A percentile compares a stretch with the other conserved stretches of the same genome.
Evolutionary conservation across 2,888 invertebrate genomes (phyloP).

Genomic region (Eupithecia exiguata): DNA sequence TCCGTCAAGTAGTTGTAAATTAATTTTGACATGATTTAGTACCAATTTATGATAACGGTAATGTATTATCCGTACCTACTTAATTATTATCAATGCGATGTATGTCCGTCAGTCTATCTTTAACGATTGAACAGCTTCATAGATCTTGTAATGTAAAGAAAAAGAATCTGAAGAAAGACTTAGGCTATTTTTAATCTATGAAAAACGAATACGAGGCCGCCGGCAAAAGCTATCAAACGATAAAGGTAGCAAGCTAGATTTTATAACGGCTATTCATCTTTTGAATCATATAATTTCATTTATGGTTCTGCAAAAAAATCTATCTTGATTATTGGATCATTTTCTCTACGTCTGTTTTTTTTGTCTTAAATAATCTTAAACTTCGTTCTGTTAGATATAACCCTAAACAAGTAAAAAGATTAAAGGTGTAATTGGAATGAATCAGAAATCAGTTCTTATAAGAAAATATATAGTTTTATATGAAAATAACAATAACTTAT

Average conservation of each 20-base stretch:
- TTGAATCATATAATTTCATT: not conserved
- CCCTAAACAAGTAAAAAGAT: not conserved
- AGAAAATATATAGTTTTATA: too few species aligned
- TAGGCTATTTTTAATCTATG: not conserved
- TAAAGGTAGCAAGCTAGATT: not conserved
- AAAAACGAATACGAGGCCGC: not conserved
- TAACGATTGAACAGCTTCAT: not conserved
- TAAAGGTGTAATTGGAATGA: not conserved
- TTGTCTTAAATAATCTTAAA: not conserved
- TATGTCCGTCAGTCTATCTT: not conserved
- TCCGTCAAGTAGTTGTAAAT: not conserved
- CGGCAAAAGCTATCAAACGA: not conserved
- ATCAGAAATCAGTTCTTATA: not conserved
- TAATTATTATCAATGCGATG: not conserved
- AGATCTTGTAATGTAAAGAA: not conserved
- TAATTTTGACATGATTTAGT: not conserved
- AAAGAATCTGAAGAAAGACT: not conserved
- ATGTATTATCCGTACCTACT: not conserved
- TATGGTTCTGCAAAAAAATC: not conserved
- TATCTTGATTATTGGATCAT: not conserved
- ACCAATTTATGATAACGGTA: not conserved
- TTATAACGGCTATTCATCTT: not conserved
- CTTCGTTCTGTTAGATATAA: not conserved
- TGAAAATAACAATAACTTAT: not conserved
- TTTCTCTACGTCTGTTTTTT: not conserved